phyloP scores from a whole-genome alignment of 1,140 invertebrate genomes.

The Myzus persicae region DNA sequence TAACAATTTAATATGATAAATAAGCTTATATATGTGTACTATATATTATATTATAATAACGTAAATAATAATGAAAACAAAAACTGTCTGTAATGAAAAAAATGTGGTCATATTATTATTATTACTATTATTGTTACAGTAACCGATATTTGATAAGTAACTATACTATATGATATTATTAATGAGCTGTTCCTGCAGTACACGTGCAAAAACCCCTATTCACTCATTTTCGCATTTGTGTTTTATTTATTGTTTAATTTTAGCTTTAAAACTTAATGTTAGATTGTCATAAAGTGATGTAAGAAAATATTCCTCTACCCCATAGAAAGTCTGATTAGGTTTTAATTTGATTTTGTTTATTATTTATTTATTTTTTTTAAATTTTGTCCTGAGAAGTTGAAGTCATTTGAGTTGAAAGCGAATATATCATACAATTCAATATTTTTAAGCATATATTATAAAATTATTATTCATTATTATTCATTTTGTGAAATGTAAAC shows the following conservation, averaged over 20 bases:
- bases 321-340: conserved; percentile 57
- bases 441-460: conserved; percentile 38
- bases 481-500: conserved; percentile 41
- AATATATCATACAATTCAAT: conserved; percentile 6
- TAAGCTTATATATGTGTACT: neutral
- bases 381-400: neutral
- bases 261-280: conserved; percentile 12
- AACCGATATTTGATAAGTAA: conserved; percentile 4
- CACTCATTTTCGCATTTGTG: conserved; percentile 35
- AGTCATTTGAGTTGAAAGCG: conserved; percentile 24
- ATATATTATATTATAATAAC: conserved; percentile 20
- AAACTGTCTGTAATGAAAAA: neutral
- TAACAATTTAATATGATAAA: neutral
- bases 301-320: conserved; percentile 44
- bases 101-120: neutral
- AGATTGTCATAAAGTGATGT: neutral
- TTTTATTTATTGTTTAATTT: conserved; percentile 43
- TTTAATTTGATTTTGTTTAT: conserved; percentile 59
- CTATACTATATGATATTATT: neutral
- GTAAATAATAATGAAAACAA: conserved; percentile 15
- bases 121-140: neutral
- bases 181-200: conserved; percentile 28
- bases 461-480: neutral
- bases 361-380: conserved; percentile 48
- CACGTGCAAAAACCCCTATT: conserved; percentile 1